Evolutionary conservation across 1,140 invertebrate genomes (phyloP), one percentile per base, ranked within the genome.

Genomic region (Achroia grisella): DNA sequence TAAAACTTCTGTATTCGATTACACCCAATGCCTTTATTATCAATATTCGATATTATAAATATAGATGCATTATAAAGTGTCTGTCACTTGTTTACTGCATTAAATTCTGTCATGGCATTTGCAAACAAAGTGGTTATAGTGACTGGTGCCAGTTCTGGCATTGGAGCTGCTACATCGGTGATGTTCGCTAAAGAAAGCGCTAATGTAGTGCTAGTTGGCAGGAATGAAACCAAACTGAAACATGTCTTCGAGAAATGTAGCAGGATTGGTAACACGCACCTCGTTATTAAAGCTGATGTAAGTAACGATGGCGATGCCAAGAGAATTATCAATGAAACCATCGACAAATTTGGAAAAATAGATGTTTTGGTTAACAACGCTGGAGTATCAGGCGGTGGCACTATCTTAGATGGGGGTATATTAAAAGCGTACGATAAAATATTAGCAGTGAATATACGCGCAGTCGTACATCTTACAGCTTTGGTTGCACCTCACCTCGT

Each of bases 61-160:
- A n/a, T n/a, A n/a, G n/a, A n/a, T n/a, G n/a, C n/a, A n/a, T n/a
- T n/a, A n/a, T n/a, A n/a, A n/a, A n/a, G n/a, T n/a, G n/a, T n/a
- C n/a, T n/a, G n/a, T n/a, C n/a, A n/a, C n/a, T n/a, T n/a, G n/a
- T n/a, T n/a, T n/a, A n/a, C n/a, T n/a, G n/a, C n/a, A n/a, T n/a
- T n/a, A n/a, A n/a, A n/a, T n/a, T n/a, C n/a, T n/a, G n/a, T n/a
- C n/a, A 23, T 23, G 17, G 6, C 2, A 3, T 23, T 23, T 23
- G 6, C 17, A 6, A 23, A 23, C 17, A 91, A 92, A 85, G 90
- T 92, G 5, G 87, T 91, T 0, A 62, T 92, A 11, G 88, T 92
- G 47, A 92, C 91, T 0, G 94, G 94, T 42, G 94, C 94, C 0
- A 94, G 93, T 72, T 94, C 93, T n/a, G 95, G 95, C 3, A 96